phyloP scores from a whole-genome alignment of 1,140 invertebrate species.

The Drosophila mojavensis region DNA sequence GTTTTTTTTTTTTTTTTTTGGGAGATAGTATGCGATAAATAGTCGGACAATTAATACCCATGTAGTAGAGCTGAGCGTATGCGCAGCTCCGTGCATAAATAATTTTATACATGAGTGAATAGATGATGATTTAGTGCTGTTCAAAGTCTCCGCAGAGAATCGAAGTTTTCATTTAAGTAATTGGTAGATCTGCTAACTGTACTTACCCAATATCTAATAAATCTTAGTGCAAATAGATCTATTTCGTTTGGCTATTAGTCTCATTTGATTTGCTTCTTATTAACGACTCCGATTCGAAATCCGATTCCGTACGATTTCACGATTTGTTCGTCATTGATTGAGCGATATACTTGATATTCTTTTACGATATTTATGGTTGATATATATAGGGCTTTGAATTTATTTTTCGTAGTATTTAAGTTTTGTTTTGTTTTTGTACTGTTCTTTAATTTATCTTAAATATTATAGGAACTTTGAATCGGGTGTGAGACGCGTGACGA shows the following conservation, averaged over 20 bases:
- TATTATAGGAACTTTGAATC: constrained; percentile 75
- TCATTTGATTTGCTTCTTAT: background rate
- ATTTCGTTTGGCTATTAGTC: background rate
- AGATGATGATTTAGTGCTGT: too few species aligned
- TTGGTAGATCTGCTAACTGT: background rate
- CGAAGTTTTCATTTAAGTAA: too few species aligned
- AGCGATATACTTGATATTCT: background rate
- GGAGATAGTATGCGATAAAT: too few species aligned
- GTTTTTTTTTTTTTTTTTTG: too few species aligned
- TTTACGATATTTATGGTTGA: constrained; percentile 2
- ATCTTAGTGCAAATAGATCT: background rate
- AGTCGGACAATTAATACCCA: too few species aligned
- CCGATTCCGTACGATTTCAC: background rate
- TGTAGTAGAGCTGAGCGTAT: too few species aligned
- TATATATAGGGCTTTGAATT: constrained; percentile 8
- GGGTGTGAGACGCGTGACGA: constrained; percentile 39
- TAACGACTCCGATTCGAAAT: background rate
- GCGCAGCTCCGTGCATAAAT: too few species aligned
- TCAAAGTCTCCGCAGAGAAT: too few species aligned
- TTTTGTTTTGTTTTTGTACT: constrained; percentile 57
- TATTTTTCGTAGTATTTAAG: constrained; percentile 21
- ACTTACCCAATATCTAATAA: constrained; percentile 1
- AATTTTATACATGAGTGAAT: too few species aligned
- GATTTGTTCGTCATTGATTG: constrained; percentile 1
- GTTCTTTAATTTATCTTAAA: constrained; percentile 56